Base-by-base conservation (phyloP, 2,113 vertebrate genomes). In the Melanerpes formicivorus region DNA sequence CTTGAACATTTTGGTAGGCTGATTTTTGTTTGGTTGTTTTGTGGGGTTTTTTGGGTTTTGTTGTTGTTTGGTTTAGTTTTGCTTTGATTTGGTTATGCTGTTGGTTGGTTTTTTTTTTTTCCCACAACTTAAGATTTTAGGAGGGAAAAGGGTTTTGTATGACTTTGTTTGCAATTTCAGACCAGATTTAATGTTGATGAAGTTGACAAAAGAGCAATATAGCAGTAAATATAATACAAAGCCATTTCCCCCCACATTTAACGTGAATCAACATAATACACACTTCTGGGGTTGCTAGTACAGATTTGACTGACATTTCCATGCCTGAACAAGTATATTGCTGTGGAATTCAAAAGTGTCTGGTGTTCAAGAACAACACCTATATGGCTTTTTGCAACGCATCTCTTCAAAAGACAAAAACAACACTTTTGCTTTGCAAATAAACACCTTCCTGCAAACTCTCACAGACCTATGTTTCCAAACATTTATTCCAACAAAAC, bases 181-280 rank as follows among this genome's bases (percentile, higher is more conserved):
- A n/a, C 8, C 9, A 50, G 8, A 19, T 65, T 62, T 72, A 72
- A 62, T 67, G 23, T 5, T 66, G 23, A 65, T 73, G 17, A 32
- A 80, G 65, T 91, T 88, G n/a, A 59, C 27, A 64, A 4, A 13
- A 72, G 30, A 80, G 5, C 4, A 44, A 8, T 34, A 30, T 48
- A 64, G 32, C 13, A 86, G 5, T 3, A 72, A 60, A 75, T 34
- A 37, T 3, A 80, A 59, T 18, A 62, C 4, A 37, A 10, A 40
- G 32, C 2, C 4, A 23, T 69, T 78, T 5, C 1, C 0, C 1
- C 5, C 30, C 19, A 14, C 1, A 1, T 78, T 95, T 74, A 62
- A 15, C n/a, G 30, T 18, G 3, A 80, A 46, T 18, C 75, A 72
- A 65, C 15, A 25, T 7, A 76, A 76, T 30, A 34, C 19, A 64